Conservation (phyloP, 2,797 vertebrate genomes). For the Danio albolineatus region DNA sequence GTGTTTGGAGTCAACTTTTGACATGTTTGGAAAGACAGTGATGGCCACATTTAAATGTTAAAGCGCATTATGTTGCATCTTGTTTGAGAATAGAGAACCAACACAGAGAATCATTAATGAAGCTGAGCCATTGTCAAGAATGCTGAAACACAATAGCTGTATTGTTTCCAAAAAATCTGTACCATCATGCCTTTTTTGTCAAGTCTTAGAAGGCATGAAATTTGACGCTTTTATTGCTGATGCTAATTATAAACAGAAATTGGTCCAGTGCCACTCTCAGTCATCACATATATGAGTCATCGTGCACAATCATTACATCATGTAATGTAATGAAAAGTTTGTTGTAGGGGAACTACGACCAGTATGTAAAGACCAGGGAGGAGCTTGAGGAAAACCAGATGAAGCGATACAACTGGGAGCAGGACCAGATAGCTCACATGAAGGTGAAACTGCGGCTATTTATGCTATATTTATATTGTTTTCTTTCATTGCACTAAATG, state of each 20-base stretch:
- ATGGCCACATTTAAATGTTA: not conserved
- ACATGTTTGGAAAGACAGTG: not conserved
- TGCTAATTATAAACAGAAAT: conserved; percentile 1
- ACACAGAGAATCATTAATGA: not conserved
- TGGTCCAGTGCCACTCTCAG: no score
- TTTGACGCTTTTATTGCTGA: conserved; percentile 5
- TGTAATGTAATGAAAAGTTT: not conserved
- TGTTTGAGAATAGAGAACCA: not conserved
- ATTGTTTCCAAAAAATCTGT: not conserved
- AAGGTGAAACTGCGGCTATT: conserved; percentile 79
- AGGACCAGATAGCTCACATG: conserved; percentile 98
- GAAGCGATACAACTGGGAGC: conserved; percentile 99
- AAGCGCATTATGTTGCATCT: not conserved
- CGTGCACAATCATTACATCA: not conserved
- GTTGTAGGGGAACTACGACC: conserved; percentile 94
- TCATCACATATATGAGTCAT: no score
- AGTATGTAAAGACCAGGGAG: conserved; percentile 96
- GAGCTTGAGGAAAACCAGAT: conserved; percentile 99
- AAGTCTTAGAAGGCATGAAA: not conserved
- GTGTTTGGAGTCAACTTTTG: no score
- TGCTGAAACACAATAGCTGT: not conserved
- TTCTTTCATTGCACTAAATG: not conserved
- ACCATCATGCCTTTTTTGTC: not conserved
- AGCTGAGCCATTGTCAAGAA: not conserved
- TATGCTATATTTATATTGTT: not conserved